phyloP scores from a whole-genome alignment of 2,888 invertebrate species.

The Graphium colonna region DNA sequence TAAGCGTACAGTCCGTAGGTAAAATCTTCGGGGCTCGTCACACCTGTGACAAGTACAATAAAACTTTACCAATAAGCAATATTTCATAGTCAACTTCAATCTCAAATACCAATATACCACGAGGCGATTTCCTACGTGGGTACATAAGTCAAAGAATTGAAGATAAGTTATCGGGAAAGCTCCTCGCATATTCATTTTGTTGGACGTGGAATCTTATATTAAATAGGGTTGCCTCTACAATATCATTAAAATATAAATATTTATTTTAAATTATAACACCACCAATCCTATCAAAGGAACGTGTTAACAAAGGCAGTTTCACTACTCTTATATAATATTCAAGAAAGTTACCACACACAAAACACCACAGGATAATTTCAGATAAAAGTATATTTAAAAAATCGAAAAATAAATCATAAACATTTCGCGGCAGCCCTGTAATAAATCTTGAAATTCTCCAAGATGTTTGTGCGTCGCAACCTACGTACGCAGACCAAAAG shows the following conservation, averaged over 20 bases:
- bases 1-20: conserved; percentile 47
- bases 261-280: too few relatives aligned
- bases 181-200: conserved; percentile 61
- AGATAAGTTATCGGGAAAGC: conserved; percentile 61
- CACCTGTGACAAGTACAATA: conserved; percentile 74
- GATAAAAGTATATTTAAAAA: too few relatives aligned
- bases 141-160: conserved; percentile 64
- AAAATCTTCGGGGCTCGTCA: conserved; percentile 55
- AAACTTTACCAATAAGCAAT: conserved; percentile 78
- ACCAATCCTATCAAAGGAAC: too few relatives aligned
- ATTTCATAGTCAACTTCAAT: conserved; percentile 74
- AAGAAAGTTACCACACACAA: too few relatives aligned
- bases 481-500: conserved; percentile 35
- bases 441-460: conserved; percentile 35
- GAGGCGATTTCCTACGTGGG: conserved; percentile 58
- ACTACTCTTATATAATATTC: too few relatives aligned
- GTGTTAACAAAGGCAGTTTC: too few relatives aligned
- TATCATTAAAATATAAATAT: conserved; percentile 1
- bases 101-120: conserved; percentile 75
- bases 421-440: conserved; percentile 30
- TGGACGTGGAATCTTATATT: conserved; percentile 38
- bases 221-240: conserved; percentile 39
- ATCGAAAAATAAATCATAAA: conserved; percentile 23
- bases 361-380: too few relatives aligned
- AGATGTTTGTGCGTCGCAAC: conserved; percentile 36